Conservation (phyloP, 1,140 invertebrate species). For the Saccostrea echinata region DNA sequence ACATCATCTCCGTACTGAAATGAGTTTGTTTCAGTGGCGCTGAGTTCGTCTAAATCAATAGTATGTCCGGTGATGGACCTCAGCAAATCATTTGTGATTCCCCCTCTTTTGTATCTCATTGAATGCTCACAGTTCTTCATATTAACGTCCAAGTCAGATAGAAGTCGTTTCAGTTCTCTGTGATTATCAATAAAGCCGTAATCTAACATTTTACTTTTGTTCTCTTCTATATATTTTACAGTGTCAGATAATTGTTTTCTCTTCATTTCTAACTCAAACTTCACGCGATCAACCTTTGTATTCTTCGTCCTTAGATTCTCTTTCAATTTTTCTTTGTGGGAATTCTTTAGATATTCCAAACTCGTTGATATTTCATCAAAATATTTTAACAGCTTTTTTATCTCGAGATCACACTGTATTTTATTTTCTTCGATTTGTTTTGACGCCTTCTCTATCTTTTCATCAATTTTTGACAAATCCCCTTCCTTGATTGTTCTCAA, state of each 20-base stretch:
- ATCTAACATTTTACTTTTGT: background rate
- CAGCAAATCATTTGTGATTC: background rate
- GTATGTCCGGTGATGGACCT: background rate
- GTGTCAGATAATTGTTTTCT: background rate
- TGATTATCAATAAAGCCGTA: background rate
- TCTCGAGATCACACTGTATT: background rate
- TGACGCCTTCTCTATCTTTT: background rate
- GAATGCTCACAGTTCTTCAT: background rate
- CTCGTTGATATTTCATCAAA: background rate
- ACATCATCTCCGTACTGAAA: background rate
- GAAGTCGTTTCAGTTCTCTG: background rate
- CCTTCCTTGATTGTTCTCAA: background rate
- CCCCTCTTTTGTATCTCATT: background rate
- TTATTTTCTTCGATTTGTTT: background rate
- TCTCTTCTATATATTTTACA: background rate
- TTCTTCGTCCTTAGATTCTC: background rate
- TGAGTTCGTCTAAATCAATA: background rate
- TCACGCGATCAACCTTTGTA: background rate
- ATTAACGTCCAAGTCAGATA: background rate
- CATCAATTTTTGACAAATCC: background rate
- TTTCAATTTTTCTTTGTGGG: background rate
- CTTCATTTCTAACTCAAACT: background rate
- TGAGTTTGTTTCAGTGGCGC: background rate
- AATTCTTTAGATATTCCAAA: background rate
- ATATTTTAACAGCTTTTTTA: background rate